Percentiles rank a stretch among this genome's conserved stretches.
Evolutionary conservation across 1,140 invertebrate species (phyloP).

Genomic region (Panonychus citri): DNA sequence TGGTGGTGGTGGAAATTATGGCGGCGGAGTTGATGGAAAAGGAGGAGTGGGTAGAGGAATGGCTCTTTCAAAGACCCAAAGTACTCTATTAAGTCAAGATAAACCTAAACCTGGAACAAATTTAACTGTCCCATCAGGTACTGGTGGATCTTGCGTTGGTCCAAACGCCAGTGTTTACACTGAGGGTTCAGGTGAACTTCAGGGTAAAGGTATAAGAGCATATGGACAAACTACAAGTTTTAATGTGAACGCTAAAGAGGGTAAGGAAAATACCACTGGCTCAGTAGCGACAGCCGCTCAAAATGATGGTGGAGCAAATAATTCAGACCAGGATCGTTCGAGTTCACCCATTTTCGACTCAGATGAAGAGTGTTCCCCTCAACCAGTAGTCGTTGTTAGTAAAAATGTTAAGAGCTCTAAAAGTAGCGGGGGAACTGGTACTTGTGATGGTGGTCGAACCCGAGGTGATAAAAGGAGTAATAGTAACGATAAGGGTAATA

Average conservation of each 20-base stretch:
- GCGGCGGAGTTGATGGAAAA: no score
- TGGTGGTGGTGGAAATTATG: neutral
- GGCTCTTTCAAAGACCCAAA: constrained; percentile 20
- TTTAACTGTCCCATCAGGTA: neutral
- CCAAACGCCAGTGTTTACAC: neutral
- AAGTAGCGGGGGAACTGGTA: neutral
- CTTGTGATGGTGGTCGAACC: neutral
- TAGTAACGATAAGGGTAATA: neutral
- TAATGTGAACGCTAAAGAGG: neutral
- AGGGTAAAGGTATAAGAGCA: neutral
- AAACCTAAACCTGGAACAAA: constrained; percentile 28
- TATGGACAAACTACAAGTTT: neutral
- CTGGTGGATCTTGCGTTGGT: no score
- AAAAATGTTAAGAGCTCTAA: no score
- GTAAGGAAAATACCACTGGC: neutral
- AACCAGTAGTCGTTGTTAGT: no score
- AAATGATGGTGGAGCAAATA: constrained; percentile 15
- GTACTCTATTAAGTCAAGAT: constrained; percentile 41
- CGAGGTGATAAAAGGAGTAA: neutral
- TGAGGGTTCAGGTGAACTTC: neutral
- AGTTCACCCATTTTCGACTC: constrained; percentile 88
- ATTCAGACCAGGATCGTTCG: constrained; percentile 47
- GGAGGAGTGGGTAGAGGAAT: neutral
- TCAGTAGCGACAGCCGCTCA: neutral
- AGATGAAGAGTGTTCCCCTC: constrained; percentile 37